Evolutionary conservation across 2,888 invertebrate species (phyloP).

Genomic region (Calliphora vomitoria): DNA sequence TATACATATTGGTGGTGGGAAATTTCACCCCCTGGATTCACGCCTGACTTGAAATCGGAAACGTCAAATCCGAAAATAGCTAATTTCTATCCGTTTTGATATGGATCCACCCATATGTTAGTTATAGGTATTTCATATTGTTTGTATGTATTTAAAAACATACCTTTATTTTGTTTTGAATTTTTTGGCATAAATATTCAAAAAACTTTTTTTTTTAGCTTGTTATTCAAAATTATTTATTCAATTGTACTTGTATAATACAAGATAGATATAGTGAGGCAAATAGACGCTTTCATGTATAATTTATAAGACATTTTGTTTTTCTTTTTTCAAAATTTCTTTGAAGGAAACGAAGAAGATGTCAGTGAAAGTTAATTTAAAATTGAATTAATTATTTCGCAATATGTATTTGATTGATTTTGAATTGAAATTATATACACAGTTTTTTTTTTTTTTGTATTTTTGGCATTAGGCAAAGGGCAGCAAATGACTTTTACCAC

Average conservation of each 20-base stretch:
- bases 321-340: neutral
- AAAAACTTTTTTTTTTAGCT: neutral
- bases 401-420: conserved; percentile 17
- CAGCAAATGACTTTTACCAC: neutral
- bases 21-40: no score
- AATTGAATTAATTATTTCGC: conserved; percentile 3
- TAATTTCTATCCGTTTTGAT: no score
- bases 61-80: no score
- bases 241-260: neutral
- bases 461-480: neutral
- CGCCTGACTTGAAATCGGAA: no score
- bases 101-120: no score
- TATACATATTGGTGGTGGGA: no score
- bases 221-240: neutral
- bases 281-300: conserved; percentile 8
- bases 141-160: no score
- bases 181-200: neutral
- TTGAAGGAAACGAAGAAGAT: neutral
- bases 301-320: conserved; percentile 20
- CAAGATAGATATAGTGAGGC: neutral
- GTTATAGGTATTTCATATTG: no score
- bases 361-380: conserved; percentile 10
- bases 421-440: neutral
- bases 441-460: neutral
- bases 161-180: neutral